Evolutionary conservation across 2,113 vertebrate species (phyloP).

Genomic region (Toxostoma redivivum): DNA sequence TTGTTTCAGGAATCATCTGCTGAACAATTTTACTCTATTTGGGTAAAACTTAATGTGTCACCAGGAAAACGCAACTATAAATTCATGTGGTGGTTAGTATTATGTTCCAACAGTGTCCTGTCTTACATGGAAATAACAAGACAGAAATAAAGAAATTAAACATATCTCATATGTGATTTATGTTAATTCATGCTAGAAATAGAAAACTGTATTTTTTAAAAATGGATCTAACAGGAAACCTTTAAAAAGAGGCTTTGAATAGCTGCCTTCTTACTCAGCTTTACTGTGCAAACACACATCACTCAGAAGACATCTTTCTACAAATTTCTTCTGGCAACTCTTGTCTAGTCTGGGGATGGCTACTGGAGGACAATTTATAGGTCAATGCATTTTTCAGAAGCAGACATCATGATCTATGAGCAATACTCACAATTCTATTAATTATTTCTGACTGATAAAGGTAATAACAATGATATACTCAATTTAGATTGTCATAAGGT

Average conservation of each 20-base stretch:
- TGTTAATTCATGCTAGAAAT: neutral
- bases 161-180: neutral
- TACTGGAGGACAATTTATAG: conserved; percentile 19
- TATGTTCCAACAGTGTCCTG: neutral
- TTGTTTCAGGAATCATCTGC: conserved; percentile 22
- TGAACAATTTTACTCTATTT: conserved; percentile 14
- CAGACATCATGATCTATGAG: neutral
- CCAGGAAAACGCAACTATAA: neutral
- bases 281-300: neutral
- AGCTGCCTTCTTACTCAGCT: neutral
- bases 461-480: neutral
- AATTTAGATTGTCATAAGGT: neutral
- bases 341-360: neutral
- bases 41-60: neutral
- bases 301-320: neutral
- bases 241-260: neutral
- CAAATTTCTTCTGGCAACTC: neutral
- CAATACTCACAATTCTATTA: neutral
- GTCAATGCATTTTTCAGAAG: conserved; percentile 22
- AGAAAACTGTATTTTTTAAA: neutral
- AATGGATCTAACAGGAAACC: neutral
- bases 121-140: neutral
- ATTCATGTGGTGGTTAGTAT: neutral
- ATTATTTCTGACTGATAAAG: neutral
- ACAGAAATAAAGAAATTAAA: neutral